These are phyloP conservation scores for Lophura swinhoii DNA, from an alignment of 2,797 vertebrate genomes.

Conservation along the genomic window DNA sequence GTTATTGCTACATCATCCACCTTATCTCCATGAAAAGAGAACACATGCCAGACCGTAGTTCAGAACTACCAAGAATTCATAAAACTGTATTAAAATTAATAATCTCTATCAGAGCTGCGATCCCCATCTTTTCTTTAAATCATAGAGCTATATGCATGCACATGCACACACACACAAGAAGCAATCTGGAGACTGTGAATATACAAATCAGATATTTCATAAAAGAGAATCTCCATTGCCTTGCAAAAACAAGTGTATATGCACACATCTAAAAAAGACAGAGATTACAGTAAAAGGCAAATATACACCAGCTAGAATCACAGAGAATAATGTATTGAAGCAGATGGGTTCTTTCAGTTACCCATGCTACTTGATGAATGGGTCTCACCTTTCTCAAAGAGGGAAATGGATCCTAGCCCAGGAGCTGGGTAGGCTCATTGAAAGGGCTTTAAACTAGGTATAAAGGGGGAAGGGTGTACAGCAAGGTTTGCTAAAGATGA, in stretches of 20 bases:
- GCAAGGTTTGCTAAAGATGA: too few species aligned
- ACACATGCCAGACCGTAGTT: not conserved
- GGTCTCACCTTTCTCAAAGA: too few species aligned
- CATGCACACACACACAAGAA: not conserved
- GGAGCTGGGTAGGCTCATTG: too few species aligned
- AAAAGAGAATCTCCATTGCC: not conserved
- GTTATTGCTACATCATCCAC: not conserved
- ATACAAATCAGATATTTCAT: not conserved
- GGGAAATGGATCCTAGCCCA: too few species aligned
- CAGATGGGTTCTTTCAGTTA: conserved; percentile 35
- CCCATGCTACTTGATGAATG: conserved; percentile 28
- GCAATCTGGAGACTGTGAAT: not conserved
- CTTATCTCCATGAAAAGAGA: conserved; percentile 19
- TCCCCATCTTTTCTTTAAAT: not conserved
- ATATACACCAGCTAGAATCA: not conserved
- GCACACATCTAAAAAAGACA: not conserved
- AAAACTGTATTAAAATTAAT: not conserved
- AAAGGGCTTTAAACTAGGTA: too few species aligned
- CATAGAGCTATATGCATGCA: not conserved
- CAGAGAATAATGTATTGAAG: not conserved
- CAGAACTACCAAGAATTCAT: not conserved
- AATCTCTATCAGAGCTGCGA: not conserved
- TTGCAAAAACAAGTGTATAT: not conserved
- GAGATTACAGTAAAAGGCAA: conserved; percentile 24
- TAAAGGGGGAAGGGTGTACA: too few species aligned